Conservation (phyloP, 2,888 invertebrate genomes). For the Drosophila nigricruria region DNA sequence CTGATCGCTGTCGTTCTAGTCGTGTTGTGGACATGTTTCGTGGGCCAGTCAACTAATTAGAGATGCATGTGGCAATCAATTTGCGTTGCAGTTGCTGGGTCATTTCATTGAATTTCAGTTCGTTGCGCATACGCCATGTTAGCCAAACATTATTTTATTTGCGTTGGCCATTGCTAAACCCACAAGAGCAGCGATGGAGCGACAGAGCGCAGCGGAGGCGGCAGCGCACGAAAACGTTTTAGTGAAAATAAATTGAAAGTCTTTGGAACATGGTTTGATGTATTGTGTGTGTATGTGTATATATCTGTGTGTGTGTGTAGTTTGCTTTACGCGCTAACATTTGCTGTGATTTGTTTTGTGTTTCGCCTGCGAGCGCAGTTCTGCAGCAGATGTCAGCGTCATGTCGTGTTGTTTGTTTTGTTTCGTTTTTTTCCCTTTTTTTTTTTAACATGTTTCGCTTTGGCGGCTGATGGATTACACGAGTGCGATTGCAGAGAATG, state of each 20-base stretch:
- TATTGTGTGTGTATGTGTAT: slow-evolving; percentile 36
- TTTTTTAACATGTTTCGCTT: slow-evolving; percentile 46
- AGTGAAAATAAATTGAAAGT: slow-evolving; percentile 79
- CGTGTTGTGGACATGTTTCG: slow-evolving; percentile 22
- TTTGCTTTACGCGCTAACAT: slow-evolving; percentile 54
- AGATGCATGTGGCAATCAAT: slow-evolving; percentile 75
- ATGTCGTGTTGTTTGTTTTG: slow-evolving; percentile 37
- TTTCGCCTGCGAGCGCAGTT: slow-evolving; percentile 46
- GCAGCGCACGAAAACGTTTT: slow-evolving; percentile 67
- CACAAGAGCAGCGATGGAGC: no score
- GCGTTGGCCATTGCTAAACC: slow-evolving; percentile 48
- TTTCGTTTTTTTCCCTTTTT: slow-evolving; percentile 6
- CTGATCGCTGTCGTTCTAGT: slow-evolving; percentile 4
- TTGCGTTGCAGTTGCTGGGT: slow-evolving; percentile 67
- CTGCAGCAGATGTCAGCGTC: slow-evolving; percentile 63
- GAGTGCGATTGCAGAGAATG: slow-evolving; percentile 61
- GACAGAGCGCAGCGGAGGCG: slow-evolving; percentile 38
- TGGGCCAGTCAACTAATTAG: slow-evolving; percentile 62
- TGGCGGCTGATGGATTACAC: slow-evolving; percentile 79
- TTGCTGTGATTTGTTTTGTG: slow-evolving; percentile 61
- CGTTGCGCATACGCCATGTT: slow-evolving; percentile 50
- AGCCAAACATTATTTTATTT: slow-evolving; percentile 47
- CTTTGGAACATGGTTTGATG: slow-evolving; percentile 74
- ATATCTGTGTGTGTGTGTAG: slow-evolving; percentile 29
- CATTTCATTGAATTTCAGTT: slow-evolving; percentile 62